These are phyloP conservation scores for Monochamus saltuarius DNA, from an alignment of 1,140 invertebrate species.

Conservation along the genomic window DNA sequence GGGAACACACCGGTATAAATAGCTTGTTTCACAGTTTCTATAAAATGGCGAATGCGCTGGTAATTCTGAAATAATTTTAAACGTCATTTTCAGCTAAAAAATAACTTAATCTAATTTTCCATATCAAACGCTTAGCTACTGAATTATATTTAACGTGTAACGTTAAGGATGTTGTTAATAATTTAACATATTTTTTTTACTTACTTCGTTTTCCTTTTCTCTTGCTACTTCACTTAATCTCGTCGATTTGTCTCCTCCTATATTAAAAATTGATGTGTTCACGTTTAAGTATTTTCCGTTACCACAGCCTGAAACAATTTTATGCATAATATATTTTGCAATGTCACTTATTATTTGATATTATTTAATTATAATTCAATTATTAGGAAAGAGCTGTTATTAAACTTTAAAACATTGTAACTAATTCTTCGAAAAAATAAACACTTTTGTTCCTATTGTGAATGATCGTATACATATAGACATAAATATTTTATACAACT, in stretches of 20 bases:
- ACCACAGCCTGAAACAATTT: slow-evolving; percentile 74
- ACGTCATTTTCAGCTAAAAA: background rate
- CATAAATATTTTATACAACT: no score
- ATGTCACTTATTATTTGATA: background rate
- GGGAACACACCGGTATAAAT: no score
- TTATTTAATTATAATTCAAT: background rate
- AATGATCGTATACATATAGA: no score
- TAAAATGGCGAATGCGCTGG: background rate
- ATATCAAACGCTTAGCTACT: background rate
- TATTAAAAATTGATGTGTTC: slow-evolving; percentile 80
- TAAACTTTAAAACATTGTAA: no score
- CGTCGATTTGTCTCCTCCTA: slow-evolving; percentile 85
- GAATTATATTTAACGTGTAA: no score
- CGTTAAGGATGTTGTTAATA: no score
- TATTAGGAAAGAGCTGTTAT: no score
- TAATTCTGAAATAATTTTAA: background rate
- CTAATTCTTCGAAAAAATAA: no score
- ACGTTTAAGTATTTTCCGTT: slow-evolving; percentile 90
- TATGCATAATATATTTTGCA: background rate
- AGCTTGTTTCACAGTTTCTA: no score
- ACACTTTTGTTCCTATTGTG: no score
- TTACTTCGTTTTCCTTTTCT: slow-evolving; percentile 79
- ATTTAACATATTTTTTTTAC: slow-evolving; percentile 24
- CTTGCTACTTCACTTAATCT: slow-evolving; percentile 75
- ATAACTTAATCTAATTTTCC: background rate